These are phyloP conservation scores for Pangasius macronema DNA, from an alignment of 2,797 vertebrate genomes.

Conservation along the genomic window DNA sequence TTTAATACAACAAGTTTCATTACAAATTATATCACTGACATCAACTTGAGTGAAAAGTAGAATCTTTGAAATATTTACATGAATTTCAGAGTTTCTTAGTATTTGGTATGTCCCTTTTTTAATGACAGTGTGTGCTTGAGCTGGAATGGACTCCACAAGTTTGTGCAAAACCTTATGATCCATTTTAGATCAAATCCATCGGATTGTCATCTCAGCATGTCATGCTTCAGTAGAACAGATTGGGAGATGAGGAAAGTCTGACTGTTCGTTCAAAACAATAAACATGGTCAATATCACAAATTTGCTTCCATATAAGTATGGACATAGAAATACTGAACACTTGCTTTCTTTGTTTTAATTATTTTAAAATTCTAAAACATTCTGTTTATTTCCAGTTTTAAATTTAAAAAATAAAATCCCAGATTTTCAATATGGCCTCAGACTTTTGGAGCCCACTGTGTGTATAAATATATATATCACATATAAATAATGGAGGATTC, in stretches of 20 bases:
- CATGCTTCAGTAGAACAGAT: background rate
- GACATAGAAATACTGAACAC: background rate
- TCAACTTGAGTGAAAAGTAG: background rate
- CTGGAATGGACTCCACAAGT: background rate
- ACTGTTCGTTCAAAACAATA: background rate
- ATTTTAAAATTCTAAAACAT: background rate
- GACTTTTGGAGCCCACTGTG: background rate
- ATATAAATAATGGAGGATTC: constrained; percentile 21
- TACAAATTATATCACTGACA: background rate
- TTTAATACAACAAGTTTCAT: background rate
- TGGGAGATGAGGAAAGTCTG: background rate
- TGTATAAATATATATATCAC: background rate
- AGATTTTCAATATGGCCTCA: background rate
- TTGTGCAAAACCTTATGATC: background rate
- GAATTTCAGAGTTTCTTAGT: background rate
- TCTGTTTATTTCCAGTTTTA: background rate
- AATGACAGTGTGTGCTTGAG: background rate
- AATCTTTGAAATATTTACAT: background rate
- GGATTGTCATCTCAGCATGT: background rate
- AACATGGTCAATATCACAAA: background rate
- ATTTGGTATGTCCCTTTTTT: background rate
- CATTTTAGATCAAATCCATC: background rate
- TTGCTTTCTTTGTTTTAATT: background rate
- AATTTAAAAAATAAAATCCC: background rate
- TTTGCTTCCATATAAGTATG: background rate